Conservation (phyloP, 2,113 vertebrate species). For the Petroica traversi region DNA sequence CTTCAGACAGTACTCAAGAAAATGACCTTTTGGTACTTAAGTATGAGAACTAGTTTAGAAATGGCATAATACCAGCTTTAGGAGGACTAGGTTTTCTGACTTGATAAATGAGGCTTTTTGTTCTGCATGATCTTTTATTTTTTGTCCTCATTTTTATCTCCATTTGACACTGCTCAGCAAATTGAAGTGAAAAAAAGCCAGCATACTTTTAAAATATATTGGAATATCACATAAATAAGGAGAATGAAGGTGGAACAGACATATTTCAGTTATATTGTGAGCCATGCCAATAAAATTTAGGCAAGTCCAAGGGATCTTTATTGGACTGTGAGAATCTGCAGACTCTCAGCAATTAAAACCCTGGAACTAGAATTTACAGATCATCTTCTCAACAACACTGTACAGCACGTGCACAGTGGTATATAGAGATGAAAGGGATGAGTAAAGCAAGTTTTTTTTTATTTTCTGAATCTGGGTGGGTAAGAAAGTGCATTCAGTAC, state of each 20-base stretch:
- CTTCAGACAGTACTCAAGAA: neutral
- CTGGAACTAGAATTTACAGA: neutral
- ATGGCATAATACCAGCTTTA: neutral
- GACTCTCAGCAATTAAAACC: neutral
- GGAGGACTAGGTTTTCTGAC: neutral
- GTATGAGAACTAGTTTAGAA: neutral
- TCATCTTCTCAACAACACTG: neutral
- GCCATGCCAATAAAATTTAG: neutral
- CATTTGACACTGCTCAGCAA: neutral
- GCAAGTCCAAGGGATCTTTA: neutral
- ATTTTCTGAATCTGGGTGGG: neutral
- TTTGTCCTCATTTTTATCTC: neutral
- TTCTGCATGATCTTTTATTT: neutral
- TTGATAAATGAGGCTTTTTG: neutral
- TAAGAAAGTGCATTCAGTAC: neutral
- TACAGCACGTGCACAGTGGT: neutral
- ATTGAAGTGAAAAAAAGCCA: neutral
- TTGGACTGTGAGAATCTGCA: neutral
- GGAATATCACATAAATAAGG: neutral
- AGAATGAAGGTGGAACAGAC: neutral
- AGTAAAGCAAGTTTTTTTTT: neutral
- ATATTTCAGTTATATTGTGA: neutral
- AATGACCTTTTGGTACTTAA: slow-evolving; percentile 3
- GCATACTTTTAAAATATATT: neutral
- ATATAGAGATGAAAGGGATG: neutral